Evolutionary conservation across 2,888 invertebrate species (phyloP).

Genomic region (Neocrepidodera transversa): DNA sequence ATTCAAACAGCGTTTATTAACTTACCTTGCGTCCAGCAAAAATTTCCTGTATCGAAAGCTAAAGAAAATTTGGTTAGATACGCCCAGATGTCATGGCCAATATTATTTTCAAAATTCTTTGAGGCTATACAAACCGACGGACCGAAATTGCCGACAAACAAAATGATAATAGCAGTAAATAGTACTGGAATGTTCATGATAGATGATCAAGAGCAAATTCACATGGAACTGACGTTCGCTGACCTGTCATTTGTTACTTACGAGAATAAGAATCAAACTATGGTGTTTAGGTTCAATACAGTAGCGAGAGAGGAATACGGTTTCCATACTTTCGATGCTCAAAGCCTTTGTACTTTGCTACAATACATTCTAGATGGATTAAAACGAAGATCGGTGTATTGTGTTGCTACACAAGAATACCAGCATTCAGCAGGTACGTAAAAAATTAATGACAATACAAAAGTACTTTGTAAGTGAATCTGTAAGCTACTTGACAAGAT

Average conservation of each 20-base stretch:
- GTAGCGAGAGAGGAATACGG: slow-evolving; percentile 89
- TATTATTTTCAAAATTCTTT: slow-evolving; percentile 92
- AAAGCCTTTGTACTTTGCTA: slow-evolving; percentile 83
- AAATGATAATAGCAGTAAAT: slow-evolving; percentile 91
- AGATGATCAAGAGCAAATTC: slow-evolving; percentile 89
- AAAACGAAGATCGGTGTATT: slow-evolving; percentile 84
- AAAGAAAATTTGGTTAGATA: slow-evolving; percentile 90
- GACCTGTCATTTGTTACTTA: slow-evolving; percentile 82
- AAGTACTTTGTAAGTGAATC: no score
- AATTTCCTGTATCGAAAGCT: slow-evolving; percentile 71
- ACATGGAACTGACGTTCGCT: slow-evolving; percentile 85
- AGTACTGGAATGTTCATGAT: slow-evolving; percentile 93
- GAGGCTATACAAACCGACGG: slow-evolving; percentile 71
- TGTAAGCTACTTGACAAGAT: no score
- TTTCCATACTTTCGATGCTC: slow-evolving; percentile 88
- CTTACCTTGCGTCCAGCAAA: slow-evolving; percentile 75
- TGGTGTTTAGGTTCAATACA: slow-evolving; percentile 75
- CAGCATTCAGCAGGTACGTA: slow-evolving; percentile 50
- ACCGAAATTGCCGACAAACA: slow-evolving; percentile 70
- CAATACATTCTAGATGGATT: slow-evolving; percentile 86
- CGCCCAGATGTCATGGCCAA: slow-evolving; percentile 91
- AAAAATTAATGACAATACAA: no score
- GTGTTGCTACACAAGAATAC: slow-evolving; percentile 74
- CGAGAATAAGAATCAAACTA: slow-evolving; percentile 64
- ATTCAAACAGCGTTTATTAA: slow-evolving; percentile 75